Base-by-base conservation (phyloP, 2,113 vertebrate genomes). In the Coryphaenoides rupestris region DNA sequence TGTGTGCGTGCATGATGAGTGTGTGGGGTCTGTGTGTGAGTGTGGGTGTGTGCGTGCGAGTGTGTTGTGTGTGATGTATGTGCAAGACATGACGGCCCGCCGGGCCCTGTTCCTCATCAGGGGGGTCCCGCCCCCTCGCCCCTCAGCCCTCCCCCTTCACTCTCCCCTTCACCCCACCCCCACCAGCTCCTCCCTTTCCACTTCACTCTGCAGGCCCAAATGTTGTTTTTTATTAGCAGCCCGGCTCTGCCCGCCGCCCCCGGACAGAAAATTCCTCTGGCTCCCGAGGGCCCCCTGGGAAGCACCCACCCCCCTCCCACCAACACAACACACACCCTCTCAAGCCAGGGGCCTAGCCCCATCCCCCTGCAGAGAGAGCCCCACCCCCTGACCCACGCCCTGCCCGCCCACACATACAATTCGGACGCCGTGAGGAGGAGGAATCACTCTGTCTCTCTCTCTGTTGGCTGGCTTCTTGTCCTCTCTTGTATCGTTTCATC, bases 191-290 rank as follows among this genome's bases (percentile, higher is more conserved):
- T n/a, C n/a, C n/a, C n/a, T n/a, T n/a, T 80, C 83, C 81, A 76
- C 81, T 87, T 88, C 85, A 84, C 84, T 85, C 70, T 82, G 70
- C 86, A 87, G 82, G 87, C 84, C 88, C 87, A 89, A 77, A 89
- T 87, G 86, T 86, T 87, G 86, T 86, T 87, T 89, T 90, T 90
- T 89, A 90, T 83, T 87, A 89, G 82, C 82, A 79, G 75, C n/a
- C n/a, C n/a, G n/a, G n/a, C n/a, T 66, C 75, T 69, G 81, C 82
- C 77, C 67, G 70, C 70, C 46, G 67, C 77, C 67, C 69, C 70
- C 46, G 67, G 79, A 89, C 88, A 86, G 86, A 86, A 86, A 89
- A 90, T 89, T 87, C 87, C 82, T 74, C 63, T 2, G 28, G 68
- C 65, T n/a, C n/a, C n/a, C n/a, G n/a, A n/a, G 60, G 67, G 67